A percentile compares a stretch with the other conserved stretches of the same genome.
These are phyloP conservation scores for Seira ritae DNA, from an alignment of 2,888 invertebrate species.

Conservation along the genomic window DNA sequence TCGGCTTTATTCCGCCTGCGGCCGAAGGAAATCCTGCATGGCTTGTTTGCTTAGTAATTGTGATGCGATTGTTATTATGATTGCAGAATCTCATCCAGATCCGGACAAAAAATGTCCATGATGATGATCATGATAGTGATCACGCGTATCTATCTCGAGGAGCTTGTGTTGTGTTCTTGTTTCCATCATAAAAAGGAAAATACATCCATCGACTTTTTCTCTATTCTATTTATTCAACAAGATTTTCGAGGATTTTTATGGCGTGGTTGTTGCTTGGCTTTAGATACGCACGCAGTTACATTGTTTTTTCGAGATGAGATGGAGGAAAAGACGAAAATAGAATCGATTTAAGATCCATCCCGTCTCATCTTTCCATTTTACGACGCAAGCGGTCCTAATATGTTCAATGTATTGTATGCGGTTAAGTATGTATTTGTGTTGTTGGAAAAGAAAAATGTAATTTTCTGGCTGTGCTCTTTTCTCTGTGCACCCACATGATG, in stretches of 20 bases:
- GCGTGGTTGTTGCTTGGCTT: too few relatives aligned
- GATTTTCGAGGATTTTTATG: too few relatives aligned
- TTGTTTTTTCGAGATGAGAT: too few relatives aligned
- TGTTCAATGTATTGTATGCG: background rate
- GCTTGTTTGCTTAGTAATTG: constrained; percentile 18
- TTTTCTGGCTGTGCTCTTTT: constrained; percentile 3
- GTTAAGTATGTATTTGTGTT: too few relatives aligned
- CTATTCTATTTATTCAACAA: too few relatives aligned
- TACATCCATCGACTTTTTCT: background rate
- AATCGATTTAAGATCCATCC: constrained; percentile 10
- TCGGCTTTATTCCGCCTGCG: too few relatives aligned
- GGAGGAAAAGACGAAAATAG: background rate
- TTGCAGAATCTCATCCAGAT: constrained; percentile 9
- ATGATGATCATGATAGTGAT: background rate
- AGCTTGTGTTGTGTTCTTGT: background rate
- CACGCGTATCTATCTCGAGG: background rate
- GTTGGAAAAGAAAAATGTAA: background rate
- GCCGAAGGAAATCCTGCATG: background rate
- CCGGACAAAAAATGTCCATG: background rate
- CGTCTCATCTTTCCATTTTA: background rate
- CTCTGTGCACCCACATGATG: constrained; percentile 6
- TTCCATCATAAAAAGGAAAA: background rate
- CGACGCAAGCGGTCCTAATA: background rate
- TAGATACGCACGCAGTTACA: too few relatives aligned
- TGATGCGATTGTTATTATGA: too few relatives aligned